Evolutionary conservation across 2,113 vertebrate genomes (phyloP), one percentile per base, ranked within the genome.

Genomic region (Lophochroa leadbeateri): DNA sequence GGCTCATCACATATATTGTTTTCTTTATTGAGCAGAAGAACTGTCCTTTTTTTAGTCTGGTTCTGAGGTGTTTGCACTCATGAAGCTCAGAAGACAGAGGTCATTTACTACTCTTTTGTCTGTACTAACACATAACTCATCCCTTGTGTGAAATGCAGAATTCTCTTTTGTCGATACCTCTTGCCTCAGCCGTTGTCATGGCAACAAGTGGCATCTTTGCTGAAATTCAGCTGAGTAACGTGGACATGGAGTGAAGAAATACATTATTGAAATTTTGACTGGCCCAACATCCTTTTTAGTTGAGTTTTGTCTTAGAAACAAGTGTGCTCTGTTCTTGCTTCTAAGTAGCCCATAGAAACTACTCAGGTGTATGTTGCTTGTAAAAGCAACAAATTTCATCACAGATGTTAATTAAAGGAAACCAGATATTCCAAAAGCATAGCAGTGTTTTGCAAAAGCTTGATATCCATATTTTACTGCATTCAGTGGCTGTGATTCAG

Each of bases 111-210:
- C 77, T 90, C 55, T 72, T 90, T 88, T 94, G 52, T 94, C 80
- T 93, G 52, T 81, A 53, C 57, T 87, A 93, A 82, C 52, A 61
- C 52, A 68, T 75, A 96, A 78, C 33, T 81, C 92, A 84, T 65
- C 19, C 72, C 86, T 93, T 92, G 61, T 76, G 69, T 61, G 57
- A 64, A 94, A 72, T 24, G n/a, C 69, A 88, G 88, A 94, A 75
- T 60, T 94, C 69, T 75, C 55, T 81, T 86, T 86, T 93, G 86
- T 96, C 39, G 3, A 24, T 75, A 79, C 43, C 41, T 49, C 82
- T 92, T 68, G 35, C 83, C 53, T 95, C 61, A 65, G 61, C 86
- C 72, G 96, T 94, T 89, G 95, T 65, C 94, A 96, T 86, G 65
- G 83, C 57, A 94, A 96, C 96, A 79, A 75, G 83, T 86, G 77